Conservation (phyloP, 2,113 vertebrate species). For the Halichoeres trimaculatus region DNA sequence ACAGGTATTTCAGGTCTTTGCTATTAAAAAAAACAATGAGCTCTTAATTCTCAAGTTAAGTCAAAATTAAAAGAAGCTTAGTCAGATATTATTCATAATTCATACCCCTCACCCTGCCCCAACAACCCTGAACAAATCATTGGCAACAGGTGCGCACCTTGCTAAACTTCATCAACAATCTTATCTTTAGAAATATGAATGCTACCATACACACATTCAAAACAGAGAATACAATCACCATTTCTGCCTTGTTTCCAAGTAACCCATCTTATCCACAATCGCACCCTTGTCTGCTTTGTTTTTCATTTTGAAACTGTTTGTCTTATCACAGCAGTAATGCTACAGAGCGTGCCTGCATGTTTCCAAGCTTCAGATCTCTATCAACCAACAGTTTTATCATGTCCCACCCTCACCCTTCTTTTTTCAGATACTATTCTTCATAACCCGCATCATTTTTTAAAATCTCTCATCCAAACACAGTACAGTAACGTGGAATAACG, state of each 20-base stretch:
- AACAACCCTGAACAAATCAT: not conserved
- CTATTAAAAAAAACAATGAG: too few species aligned
- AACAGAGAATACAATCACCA: not conserved
- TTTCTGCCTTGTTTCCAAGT: not conserved
- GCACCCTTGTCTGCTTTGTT: not conserved
- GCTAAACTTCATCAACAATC: too few species aligned
- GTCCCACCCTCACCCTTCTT: not conserved
- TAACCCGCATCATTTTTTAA: conserved; percentile 44
- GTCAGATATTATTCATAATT: not conserved
- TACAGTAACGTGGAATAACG: conserved; percentile 55
- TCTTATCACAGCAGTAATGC: conserved; percentile 52
- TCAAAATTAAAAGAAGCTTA: not conserved
- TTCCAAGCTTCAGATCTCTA: conserved; percentile 46
- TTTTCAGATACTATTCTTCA: conserved; percentile 30
- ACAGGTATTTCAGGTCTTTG: too few species aligned
- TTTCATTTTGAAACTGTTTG: conserved; percentile 41
- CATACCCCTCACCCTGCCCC: not conserved
- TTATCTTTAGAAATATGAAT: not conserved
- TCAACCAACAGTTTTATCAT: conserved; percentile 35
- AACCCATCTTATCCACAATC: not conserved
- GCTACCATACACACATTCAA: not conserved
- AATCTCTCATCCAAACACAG: conserved; percentile 52
- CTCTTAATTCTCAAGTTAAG: not conserved
- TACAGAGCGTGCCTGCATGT: conserved; percentile 36
- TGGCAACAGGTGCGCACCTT: too few species aligned